Evolutionary conservation across 2,888 invertebrate species (phyloP), one percentile per base, ranked within the genome.

Genomic region (Thyatira batis): DNA sequence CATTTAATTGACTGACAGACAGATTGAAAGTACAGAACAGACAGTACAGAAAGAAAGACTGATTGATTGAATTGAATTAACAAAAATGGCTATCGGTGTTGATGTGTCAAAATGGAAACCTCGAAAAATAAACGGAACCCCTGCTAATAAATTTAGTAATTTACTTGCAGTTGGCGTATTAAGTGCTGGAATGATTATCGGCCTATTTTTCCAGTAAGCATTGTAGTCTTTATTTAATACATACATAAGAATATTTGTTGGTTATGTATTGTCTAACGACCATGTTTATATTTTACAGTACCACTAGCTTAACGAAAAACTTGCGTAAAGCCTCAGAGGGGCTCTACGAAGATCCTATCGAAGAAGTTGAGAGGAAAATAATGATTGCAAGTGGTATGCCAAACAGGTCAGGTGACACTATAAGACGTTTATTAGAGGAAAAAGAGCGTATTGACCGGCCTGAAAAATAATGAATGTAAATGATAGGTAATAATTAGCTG

Each of bases 41-140:
- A n/a, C n/a, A n/a, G n/a, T n/a, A n/a, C n/a, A n/a, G n/a, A n/a
- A n/a, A n/a, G n/a, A n/a, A n/a, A n/a, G n/a, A n/a, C n/a, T n/a
- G n/a, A n/a, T n/a, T n/a, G 27, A 1, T 43, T 43, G 4, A 2
- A 20, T 43, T 13, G 43, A 46, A 55, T 50, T 45, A 45, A 49
- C 25, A 65, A 82, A 85, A 71, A 93, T 93, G 93, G 93, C 92
- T 57, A 88, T 91, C 60, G 92, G 92, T 51, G 80, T 92, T 51
- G 93, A 94, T 85, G 85, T 87, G 51, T 92, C 85, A 63, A 92
- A 90, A 76, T 91, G 95, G 79, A 95, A 95, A 90, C 95, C 95
- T 60, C 92, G 95, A 82, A 92, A 93, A 85, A 82, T 94, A 57
- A 92, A 89, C 80, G 95, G 95, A 66, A 95, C 95, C 45, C 95